Conservation (phyloP, 64 coral and sea anemone species). For the Pocillopora damicornis region DNA sequence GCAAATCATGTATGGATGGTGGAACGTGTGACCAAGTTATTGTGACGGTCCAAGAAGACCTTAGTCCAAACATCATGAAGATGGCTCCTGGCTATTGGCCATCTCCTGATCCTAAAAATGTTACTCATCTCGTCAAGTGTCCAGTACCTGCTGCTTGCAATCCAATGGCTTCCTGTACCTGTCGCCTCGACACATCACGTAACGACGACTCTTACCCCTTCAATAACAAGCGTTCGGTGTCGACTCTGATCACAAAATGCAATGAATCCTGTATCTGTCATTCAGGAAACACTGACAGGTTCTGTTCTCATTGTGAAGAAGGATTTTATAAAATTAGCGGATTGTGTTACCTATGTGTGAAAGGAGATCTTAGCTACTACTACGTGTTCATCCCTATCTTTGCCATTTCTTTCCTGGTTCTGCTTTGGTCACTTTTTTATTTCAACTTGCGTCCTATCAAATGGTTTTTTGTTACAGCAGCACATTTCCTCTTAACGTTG, state of each 20-base stretch:
- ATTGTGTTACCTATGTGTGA: background rate
- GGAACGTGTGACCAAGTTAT: background rate
- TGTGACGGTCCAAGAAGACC: background rate
- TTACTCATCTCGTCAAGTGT: slow-evolving; percentile 30
- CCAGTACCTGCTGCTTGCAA: background rate
- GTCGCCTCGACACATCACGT: background rate
- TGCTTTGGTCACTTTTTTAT: slow-evolving; percentile 8
- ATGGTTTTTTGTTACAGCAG: background rate
- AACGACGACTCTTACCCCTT: background rate
- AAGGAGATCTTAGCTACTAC: background rate
- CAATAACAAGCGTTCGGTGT: background rate
- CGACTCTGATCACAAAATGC: background rate
- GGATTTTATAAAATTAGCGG: slow-evolving; percentile 7
- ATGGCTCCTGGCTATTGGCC: slow-evolving; percentile 33
- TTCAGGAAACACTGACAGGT: slow-evolving; percentile 10
- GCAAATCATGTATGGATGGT: slow-evolving; percentile 18
- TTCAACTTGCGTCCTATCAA: background rate
- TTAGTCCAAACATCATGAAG: slow-evolving; percentile 12
- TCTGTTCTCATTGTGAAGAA: background rate
- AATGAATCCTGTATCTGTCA: background rate
- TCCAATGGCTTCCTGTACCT: background rate
- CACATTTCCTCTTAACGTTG: slow-evolving; percentile 1
- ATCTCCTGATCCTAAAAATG: slow-evolving; percentile 31
- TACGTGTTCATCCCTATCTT: background rate
- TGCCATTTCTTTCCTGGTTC: background rate